These are phyloP conservation scores for Staurois parvus DNA, from an alignment of 2,797 vertebrate genomes.

Conservation along the genomic window DNA sequence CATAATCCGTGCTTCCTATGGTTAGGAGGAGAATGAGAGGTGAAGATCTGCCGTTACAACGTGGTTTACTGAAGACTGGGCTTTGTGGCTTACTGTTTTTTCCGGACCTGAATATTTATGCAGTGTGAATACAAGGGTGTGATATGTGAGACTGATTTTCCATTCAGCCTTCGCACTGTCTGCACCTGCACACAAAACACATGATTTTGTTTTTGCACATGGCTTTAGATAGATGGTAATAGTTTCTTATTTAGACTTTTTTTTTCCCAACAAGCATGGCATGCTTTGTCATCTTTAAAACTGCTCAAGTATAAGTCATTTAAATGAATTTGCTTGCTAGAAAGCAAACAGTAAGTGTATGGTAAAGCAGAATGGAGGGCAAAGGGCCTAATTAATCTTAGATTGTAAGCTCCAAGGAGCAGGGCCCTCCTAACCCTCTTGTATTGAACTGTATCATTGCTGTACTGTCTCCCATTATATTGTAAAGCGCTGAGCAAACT, in stretches of 20 bases:
- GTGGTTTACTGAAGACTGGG: not conserved
- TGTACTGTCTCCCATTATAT: no score
- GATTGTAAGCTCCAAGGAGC: no score
- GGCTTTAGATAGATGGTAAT: not conserved
- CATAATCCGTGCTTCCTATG: not conserved
- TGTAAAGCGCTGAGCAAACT: no score
- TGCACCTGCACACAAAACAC: not conserved
- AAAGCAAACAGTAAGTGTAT: not conserved
- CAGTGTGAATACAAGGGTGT: constrained; percentile 6
- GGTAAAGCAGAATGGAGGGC: no score
- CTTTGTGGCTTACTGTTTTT: not conserved
- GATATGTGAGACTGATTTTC: constrained; percentile 1
- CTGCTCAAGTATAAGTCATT: not conserved
- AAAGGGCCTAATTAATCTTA: no score
- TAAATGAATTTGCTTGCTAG: not conserved
- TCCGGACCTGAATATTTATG: constrained; percentile 6
- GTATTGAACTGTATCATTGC: no score
- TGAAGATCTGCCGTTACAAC: not conserved
- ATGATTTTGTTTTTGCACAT: not conserved
- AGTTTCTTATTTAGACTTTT: not conserved
- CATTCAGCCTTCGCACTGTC: not conserved
- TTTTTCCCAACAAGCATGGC: not conserved
- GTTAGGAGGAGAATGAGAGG: not conserved
- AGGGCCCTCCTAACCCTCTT: no score
- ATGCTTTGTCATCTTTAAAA: constrained; percentile 7